These are phyloP conservation scores for Jacana jacana DNA, from an alignment of 2,113 vertebrate species.

Conservation along the genomic window DNA sequence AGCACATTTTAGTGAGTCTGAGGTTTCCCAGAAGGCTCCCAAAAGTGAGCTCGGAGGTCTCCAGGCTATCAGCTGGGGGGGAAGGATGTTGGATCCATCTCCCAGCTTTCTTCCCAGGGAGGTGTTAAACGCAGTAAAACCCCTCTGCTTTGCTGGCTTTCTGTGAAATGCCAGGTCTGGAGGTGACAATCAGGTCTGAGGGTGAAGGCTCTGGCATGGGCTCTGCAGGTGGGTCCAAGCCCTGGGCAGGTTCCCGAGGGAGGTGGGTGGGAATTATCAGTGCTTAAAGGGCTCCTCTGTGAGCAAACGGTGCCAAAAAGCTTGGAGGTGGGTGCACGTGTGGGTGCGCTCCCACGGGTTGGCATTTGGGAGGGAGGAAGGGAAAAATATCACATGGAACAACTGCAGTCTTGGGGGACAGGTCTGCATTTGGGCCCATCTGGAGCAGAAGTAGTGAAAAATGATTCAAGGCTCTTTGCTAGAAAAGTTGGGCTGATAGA, in stretches of 20 bases:
- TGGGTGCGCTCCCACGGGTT: constrained; percentile 24
- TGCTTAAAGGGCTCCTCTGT: neutral
- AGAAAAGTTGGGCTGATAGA: neutral
- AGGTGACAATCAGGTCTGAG: neutral
- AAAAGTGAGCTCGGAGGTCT: neutral
- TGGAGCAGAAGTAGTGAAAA: neutral
- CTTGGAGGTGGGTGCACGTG: neutral
- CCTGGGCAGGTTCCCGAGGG: neutral
- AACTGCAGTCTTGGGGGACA: constrained; percentile 14
- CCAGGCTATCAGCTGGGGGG: neutral
- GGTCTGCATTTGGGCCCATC: neutral
- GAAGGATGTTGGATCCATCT: neutral
- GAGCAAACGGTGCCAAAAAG: neutral
- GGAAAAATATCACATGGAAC: constrained; percentile 40
- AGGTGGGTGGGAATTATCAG: neutral
- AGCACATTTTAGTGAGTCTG: neutral
- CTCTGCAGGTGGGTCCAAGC: neutral
- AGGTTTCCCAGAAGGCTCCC: neutral
- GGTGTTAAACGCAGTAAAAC: neutral
- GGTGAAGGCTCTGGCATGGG: neutral
- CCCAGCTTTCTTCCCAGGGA: neutral
- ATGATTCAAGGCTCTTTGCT: neutral
- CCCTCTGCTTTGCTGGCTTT: neutral
- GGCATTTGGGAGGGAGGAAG: constrained; percentile 50
- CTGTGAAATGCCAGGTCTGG: neutral